Percentiles rank a stretch among this genome's conserved stretches.
phyloP scores from a whole-genome alignment of 2,797 vertebrate species.

The Buceros bicornis region DNA sequence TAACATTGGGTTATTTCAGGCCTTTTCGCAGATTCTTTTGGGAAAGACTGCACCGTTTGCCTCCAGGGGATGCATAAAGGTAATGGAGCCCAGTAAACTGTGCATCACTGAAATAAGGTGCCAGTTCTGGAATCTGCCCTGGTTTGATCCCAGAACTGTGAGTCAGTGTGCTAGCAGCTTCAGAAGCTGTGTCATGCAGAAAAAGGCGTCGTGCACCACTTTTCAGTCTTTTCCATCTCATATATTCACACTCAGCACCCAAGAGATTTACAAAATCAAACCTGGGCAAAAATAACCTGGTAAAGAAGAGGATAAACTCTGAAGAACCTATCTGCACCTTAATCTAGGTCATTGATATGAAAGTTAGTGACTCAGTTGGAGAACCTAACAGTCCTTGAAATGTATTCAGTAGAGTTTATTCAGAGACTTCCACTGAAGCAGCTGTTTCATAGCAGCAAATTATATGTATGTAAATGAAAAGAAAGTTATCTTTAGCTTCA shows the following conservation, averaged over 20 bases:
- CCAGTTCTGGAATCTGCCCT: not conserved
- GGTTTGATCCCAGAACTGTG: not conserved
- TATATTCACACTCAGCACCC: not conserved
- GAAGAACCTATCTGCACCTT: not conserved
- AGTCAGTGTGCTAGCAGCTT: not conserved
- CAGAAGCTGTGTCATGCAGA: not conserved
- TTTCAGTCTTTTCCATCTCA: not conserved
- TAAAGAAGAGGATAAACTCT: not conserved
- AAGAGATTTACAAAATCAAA: not conserved
- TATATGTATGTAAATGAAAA: not conserved
- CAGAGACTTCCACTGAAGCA: not conserved
- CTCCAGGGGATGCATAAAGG: not conserved
- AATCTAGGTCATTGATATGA: not conserved
- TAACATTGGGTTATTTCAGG: not conserved
- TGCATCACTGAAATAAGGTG: not conserved
- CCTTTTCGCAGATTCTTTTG: not conserved
- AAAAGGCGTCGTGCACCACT: not conserved
- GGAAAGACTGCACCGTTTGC: not conserved
- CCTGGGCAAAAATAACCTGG: not conserved
- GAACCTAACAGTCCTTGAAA: not conserved
- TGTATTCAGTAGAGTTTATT: not conserved
- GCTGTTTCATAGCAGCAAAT: not conserved
- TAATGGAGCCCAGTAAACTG: not conserved
- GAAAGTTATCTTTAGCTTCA: not conserved
- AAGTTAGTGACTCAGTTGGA: not conserved